Evolutionary conservation across 2,113 vertebrate genomes (phyloP), one percentile per base, ranked within the genome.

Genomic region (Neoarius graeffei): DNA sequence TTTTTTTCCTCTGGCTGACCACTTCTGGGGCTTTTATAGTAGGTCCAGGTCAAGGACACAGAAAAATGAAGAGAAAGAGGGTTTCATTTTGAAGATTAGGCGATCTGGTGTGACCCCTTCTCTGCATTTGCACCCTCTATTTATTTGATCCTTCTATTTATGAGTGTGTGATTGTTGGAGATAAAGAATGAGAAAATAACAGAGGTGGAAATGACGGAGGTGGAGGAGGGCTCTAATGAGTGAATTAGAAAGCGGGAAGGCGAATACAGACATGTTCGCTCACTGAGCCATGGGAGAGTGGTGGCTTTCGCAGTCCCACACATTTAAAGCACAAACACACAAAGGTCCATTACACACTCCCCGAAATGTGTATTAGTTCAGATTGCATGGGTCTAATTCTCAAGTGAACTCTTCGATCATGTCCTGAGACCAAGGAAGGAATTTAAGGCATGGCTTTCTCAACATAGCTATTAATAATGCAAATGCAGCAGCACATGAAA

Each of bases 221-320:
- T 66, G n/a, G 59, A 67, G 71, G 50, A 67, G 48, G 54, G 69
- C 54, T 4, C 67, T 64, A 84, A 60, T 64, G 48, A 76, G 66
- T 84, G 81, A 57, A 88, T 66, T 56, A 67, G 86, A 59, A 83
- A 76, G n/a, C 23, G 17, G 25, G 14, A 50, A 77, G 73, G 71
- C 87, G 17, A 84, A 82, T 79, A 77, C 69, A 77, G 81, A 79
- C 87, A 84, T 35, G 82, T 54, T 14, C n/a, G 77, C 48, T 74
- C 54, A 74, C 77, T 66, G 52, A 76, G 25, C 56, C 87, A 83
- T 23, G 48, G 50, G 35, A 69, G n/a, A 67, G 9, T 56, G 25
- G 50, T n/a, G 77, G 42, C 60, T 86, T 86, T 81, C 52, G 54
- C 20, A 85, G 83, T 73, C 50, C 62, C 81, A 73, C 67, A 83